phyloP scores from a whole-genome alignment of 2,113 vertebrate species.

The Aptenodytes forsteri region DNA sequence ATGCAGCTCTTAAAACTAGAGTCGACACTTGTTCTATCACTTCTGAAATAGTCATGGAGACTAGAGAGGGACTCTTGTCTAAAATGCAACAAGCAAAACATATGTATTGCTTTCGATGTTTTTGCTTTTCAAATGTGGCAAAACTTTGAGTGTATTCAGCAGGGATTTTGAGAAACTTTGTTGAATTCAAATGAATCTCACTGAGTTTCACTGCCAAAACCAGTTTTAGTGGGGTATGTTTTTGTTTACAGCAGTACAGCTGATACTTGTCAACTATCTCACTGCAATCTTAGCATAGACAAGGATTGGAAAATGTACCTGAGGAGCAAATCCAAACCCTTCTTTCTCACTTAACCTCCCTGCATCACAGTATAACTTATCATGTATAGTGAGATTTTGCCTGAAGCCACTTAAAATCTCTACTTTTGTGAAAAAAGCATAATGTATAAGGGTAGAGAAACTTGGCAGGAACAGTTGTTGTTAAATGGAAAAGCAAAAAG shows the following conservation, averaged over 20 bases:
- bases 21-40: not conserved
- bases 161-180: not conserved
- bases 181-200: not conserved
- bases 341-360: not conserved
- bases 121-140: not conserved
- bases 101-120: not conserved
- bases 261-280: not conserved
- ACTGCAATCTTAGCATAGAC: not conserved
- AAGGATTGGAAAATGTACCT: not conserved
- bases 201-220: not conserved
- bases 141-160: not conserved
- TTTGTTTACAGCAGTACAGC: not conserved
- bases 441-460: not conserved
- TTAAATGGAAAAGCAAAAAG: not conserved
- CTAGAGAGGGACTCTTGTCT: not conserved
- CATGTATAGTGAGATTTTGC: not conserved
- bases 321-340: not conserved
- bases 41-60: not conserved
- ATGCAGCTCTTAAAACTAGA: not conserved
- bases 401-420: not conserved
- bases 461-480: not conserved
- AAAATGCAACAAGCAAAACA: not conserved
- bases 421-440: not conserved
- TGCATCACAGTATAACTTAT: not conserved
- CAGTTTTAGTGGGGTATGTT: not conserved